A percentile compares a stretch with the other conserved stretches of the same genome.
phyloP scores from a whole-genome alignment of 2,797 vertebrate species.

The Ceyx erithaca region DNA sequence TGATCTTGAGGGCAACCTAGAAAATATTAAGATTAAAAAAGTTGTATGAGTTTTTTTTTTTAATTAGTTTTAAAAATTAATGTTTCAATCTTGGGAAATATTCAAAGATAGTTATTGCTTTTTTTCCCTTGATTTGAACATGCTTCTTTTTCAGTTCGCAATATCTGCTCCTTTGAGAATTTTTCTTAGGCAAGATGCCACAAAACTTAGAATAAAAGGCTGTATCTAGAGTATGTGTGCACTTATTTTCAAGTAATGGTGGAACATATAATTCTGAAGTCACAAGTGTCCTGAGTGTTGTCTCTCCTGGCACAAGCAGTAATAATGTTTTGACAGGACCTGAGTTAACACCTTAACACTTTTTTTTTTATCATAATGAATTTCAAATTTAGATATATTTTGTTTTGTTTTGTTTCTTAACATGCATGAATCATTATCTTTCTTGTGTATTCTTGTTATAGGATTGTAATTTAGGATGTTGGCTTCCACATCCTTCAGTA shows the following conservation, averaged over 20 bases:
- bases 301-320: background rate
- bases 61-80: background rate
- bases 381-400: background rate
- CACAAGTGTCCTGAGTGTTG: accelerated
- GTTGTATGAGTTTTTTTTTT: background rate
- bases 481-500: background rate
- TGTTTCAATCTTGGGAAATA: background rate
- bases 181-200: background rate
- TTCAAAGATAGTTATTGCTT: background rate
- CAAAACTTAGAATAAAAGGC: background rate
- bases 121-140: background rate
- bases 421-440: background rate
- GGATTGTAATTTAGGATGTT: background rate
- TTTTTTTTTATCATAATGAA: background rate
- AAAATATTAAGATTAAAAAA: background rate
- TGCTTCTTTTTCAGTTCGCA: background rate
- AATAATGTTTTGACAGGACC: background rate
- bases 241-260: background rate
- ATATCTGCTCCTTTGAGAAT: background rate
- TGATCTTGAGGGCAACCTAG: background rate
- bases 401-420: background rate
- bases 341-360: background rate
- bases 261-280: background rate
- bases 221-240: background rate
- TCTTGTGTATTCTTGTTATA: background rate